Conservation (phyloP, 2,888 invertebrate genomes). For the Hydropsyche betteni region DNA sequence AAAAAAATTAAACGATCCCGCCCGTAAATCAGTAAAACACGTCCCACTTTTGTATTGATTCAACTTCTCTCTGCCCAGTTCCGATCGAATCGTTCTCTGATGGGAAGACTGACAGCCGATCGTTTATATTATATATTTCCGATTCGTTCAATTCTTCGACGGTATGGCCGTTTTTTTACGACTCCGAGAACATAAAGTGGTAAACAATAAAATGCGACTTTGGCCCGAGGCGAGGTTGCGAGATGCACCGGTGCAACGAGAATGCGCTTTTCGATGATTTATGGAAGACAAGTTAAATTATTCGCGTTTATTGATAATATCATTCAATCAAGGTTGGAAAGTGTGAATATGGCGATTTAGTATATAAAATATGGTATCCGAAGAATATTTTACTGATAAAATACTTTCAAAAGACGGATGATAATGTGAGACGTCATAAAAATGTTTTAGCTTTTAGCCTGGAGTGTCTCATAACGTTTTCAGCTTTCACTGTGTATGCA, state of each 20-base stretch:
- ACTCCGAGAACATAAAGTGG: conserved; percentile 37
- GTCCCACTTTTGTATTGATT: not conserved
- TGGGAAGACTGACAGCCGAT: conserved; percentile 37
- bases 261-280: not conserved
- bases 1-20: not conserved
- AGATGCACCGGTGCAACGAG: not conserved
- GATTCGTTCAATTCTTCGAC: conserved; percentile 42
- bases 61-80: no score
- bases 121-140: conserved; percentile 40
- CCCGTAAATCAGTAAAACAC: conserved; percentile 17
- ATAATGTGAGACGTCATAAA: no score
- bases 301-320: not conserved
- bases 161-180: conserved; percentile 36
- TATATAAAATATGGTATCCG: no score
- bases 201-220: conserved; percentile 45
- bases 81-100: no score
- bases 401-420: no score
- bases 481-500: no score
- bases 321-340: not conserved
- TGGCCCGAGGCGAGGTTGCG: conserved; percentile 7
- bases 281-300: not conserved
- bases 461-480: not conserved
- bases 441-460: not conserved
- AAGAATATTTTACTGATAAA: no score
- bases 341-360: no score